phyloP scores from a whole-genome alignment of 2,113 vertebrate species.

The Solea senegalensis region DNA sequence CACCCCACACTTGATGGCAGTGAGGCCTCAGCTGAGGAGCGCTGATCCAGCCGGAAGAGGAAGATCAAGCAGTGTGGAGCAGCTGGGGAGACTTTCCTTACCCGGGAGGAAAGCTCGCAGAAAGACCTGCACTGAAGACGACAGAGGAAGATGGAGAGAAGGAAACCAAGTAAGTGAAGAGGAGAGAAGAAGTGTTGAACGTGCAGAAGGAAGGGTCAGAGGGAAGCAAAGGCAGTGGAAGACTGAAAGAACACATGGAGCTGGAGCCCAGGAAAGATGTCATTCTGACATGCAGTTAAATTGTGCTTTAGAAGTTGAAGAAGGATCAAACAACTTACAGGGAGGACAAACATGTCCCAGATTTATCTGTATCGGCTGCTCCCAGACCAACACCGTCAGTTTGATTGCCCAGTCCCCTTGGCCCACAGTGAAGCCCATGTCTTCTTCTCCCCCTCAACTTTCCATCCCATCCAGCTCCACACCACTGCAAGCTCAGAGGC shows the following conservation, averaged over 20 bases:
- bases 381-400: neutral
- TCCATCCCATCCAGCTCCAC: slow-evolving; percentile 26
- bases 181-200: slow-evolving; percentile 16
- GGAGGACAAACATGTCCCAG: slow-evolving; percentile 30
- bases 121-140: slow-evolving; percentile 82
- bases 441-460: slow-evolving; percentile 15
- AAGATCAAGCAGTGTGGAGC: slow-evolving; percentile 60
- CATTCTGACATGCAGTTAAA: slow-evolving; percentile 44
- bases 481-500: slow-evolving; percentile 33
- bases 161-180: slow-evolving; percentile 40
- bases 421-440: neutral
- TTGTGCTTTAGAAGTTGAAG: slow-evolving; percentile 29
- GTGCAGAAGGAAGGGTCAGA: slow-evolving; percentile 19
- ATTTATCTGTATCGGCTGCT: slow-evolving; percentile 11
- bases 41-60: slow-evolving; percentile 60
- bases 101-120: slow-evolving; percentile 73
- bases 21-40: slow-evolving; percentile 20
- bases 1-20: slow-evolving; percentile 74
- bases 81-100: slow-evolving; percentile 59
- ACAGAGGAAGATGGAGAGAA: slow-evolving; percentile 39
- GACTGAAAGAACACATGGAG: slow-evolving; percentile 19
- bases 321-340: slow-evolving; percentile 36
- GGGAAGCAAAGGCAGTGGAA: slow-evolving; percentile 32
- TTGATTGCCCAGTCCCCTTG: slow-evolving; percentile 3
- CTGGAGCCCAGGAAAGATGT: slow-evolving; percentile 24